phyloP scores from a whole-genome alignment of 2,888 invertebrate species.

The Synanthedon vespiformis region DNA sequence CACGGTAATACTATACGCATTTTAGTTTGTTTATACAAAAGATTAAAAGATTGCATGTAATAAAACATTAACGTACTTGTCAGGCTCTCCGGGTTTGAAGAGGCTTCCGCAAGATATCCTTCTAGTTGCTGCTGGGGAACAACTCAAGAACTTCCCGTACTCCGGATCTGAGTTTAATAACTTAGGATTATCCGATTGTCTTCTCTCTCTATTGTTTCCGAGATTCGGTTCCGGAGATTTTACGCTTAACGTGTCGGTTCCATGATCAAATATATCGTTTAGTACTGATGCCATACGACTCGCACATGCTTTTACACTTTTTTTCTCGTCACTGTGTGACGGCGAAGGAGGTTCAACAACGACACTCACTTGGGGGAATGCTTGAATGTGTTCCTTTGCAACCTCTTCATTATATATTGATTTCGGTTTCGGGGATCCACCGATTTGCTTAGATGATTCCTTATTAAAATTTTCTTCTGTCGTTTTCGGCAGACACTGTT shows the following conservation, averaged over 20 bases:
- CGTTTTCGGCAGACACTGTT: constrained; percentile 43
- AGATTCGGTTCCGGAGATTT: constrained; percentile 56
- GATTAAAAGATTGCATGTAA: not conserved
- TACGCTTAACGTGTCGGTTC: constrained; percentile 52
- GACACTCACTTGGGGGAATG: constrained; percentile 77
- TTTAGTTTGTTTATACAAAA: not conserved
- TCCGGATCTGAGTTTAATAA: constrained; percentile 73
- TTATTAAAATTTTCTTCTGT: constrained; percentile 32
- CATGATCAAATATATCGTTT: constrained; percentile 54
- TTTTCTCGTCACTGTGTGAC: constrained; percentile 72
- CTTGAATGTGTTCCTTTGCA: constrained; percentile 13
- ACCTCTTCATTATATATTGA: not conserved
- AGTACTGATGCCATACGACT: constrained; percentile 63
- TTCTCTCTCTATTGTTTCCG: constrained; percentile 55
- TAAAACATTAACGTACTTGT: constrained; percentile 56
- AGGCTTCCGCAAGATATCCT: constrained; percentile 93
- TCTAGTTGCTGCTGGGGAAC: constrained; percentile 87
- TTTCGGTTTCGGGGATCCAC: not conserved
- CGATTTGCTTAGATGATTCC: constrained; percentile 8
- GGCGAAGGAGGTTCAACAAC: constrained; percentile 83
- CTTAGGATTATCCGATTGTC: constrained; percentile 72
- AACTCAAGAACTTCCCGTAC: constrained; percentile 74
- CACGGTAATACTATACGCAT: no score
- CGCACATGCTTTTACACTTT: constrained; percentile 43
- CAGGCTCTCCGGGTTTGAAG: constrained; percentile 78